Evolutionary conservation across 2,888 invertebrate genomes (phyloP), one percentile per base, ranked within the genome.

Genomic region (Acleris literana): DNA sequence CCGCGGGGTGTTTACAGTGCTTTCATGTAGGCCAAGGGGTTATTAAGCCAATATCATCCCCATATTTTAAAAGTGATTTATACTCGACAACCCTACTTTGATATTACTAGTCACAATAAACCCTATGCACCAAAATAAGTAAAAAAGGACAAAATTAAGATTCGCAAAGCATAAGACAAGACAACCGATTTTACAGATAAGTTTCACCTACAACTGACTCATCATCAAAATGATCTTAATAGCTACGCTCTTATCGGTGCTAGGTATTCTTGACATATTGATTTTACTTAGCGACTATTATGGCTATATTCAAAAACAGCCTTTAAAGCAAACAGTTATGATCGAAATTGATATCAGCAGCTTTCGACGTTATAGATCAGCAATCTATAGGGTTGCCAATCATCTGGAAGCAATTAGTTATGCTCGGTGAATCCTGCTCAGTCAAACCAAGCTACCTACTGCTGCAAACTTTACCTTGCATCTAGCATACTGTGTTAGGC

Each of bases 1-100:
- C 63, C 52, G 63, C 72, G 76, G 78, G 76, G 74, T 69, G 73
- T 75, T 76, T 74, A 74, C 78, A 78, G 75, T 76, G 74, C 72
- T 70, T 70, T 71, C 71, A 73, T 74, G 72, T 70, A 70, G 73
- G 71, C 74, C 74, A 74, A 76, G 74, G 70, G 69, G 78, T 73
- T 80, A 76, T 78, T 76, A 78, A 76, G 77, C 71, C 68, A 71
- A 61, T 66, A 53, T 62, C 57, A 48, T 62, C 20, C 39, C 52
- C 57, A 57, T 44, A 57, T 62, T 62, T 60, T 51, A 25, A 48
- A 54, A 54, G 9, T 4, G 33, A 17, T n/a, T 54, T 46, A 44
- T 16, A 46, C 46, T 46, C n/a, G 4, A 11, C 16, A 44, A n/a
- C 46, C 46, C 46, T 16, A 17, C 16, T 17, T n/a, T 6, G 46